Evolutionary conservation across 2,113 vertebrate species (phyloP), one percentile per base, ranked within the genome.

Genomic region (Patagioenas fasciata): DNA sequence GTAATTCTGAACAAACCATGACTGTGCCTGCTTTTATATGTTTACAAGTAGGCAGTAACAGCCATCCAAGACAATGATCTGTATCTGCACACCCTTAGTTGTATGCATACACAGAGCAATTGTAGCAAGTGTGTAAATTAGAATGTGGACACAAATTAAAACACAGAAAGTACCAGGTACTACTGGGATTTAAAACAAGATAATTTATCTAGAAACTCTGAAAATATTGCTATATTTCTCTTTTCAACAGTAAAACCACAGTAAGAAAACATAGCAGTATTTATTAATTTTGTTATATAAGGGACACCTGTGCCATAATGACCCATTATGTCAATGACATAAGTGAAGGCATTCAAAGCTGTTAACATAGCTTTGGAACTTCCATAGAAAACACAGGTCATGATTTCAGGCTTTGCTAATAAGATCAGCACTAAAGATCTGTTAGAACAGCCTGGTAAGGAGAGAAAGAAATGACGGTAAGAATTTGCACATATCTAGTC

Each of bases 111-210:
- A 54, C 19, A 9, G 4, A 70, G 28, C 21, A 79, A 48, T 4
- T 47, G 8, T 28, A 80, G 13, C 38, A 90, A 80, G 32, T 24
- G 57, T 0, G 8, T 26, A 54, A 70, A 56, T 28, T 69, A 38
- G 61, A 58, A 31, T 21, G 2, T 3, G 2, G 51, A 36, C 3
- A 4, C 11, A 78, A 80, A 5, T 61, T 69, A 47, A 77, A 89
- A 34, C 11, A 36, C 25, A 66, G 34, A 2, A 34, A 34, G 25
- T 11, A 2, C 10, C 0, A 3, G 29, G 18, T 50, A 36, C 8
- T 38, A 48, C 15, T 2, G 4, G 15, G 60, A 80, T 78, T 70
- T 15, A 65, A 71, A 91, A 26, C 6, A 71, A 58, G 58, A 78
- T 6, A 31, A 28, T 36, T 73, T 57, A 50, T 28, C 36, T 40